These are phyloP conservation scores for Diplazon laetatorius DNA, from an alignment of 2,888 invertebrate species.

Conservation along the genomic window DNA sequence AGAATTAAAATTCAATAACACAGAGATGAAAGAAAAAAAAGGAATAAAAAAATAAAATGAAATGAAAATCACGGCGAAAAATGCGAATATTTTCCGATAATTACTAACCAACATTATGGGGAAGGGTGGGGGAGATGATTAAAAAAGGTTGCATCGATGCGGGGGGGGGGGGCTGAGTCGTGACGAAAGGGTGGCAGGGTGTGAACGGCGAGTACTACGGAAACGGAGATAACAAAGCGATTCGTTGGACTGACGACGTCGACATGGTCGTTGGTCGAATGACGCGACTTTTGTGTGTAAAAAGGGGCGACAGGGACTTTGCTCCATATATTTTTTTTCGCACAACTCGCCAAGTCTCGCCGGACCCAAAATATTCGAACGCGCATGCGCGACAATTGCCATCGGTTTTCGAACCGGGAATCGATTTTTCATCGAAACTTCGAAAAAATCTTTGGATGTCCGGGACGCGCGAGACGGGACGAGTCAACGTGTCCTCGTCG, in stretches of 20 bases:
- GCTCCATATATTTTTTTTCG: slow-evolving; percentile 68
- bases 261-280: slow-evolving; percentile 80
- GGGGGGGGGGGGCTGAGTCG: too few relatives aligned
- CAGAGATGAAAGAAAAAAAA: slow-evolving; percentile 45
- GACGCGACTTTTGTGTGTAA: slow-evolving; percentile 77
- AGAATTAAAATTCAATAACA: slow-evolving; percentile 56
- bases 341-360: slow-evolving; percentile 64
- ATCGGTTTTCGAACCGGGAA: slow-evolving; percentile 34
- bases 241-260: slow-evolving; percentile 80
- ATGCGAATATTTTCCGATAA: slow-evolving; percentile 67
- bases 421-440: slow-evolving; percentile 21
- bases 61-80: slow-evolving; percentile 44
- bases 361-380: slow-evolving; percentile 64
- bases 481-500: slow-evolving; percentile 73
- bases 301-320: slow-evolving; percentile 78
- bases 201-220: slow-evolving; percentile 24
- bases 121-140: slow-evolving; percentile 36
- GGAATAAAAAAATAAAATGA: slow-evolving; percentile 39
- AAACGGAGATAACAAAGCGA: slow-evolving; percentile 62
- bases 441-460: too few relatives aligned
- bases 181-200: slow-evolving; percentile 36
- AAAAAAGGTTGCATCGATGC: slow-evolving; percentile 25
- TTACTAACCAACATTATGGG: slow-evolving; percentile 65
- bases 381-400: too few relatives aligned
- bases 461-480: slow-evolving; percentile 63